These are phyloP conservation scores for Diploscapter pachys DNA, from an alignment of 1,140 invertebrate genomes.

Conservation along the genomic window DNA sequence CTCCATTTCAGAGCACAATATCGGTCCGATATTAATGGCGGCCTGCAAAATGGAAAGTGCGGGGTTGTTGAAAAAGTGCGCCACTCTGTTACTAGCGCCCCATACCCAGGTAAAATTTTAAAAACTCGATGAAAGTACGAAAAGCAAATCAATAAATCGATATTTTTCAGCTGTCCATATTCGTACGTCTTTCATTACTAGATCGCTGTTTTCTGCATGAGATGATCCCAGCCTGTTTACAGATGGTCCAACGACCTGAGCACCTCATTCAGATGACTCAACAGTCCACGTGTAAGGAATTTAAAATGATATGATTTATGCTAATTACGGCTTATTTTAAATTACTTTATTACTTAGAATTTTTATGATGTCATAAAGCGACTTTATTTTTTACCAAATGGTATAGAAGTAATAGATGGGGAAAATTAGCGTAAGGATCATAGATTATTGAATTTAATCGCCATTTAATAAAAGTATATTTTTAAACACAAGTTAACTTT, in stretches of 20 bases:
- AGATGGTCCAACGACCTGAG: conserved; percentile 52
- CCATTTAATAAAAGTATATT: too few relatives aligned
- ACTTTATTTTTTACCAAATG: background rate
- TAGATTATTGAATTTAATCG: conserved; percentile 5
- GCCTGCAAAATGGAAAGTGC: conserved; percentile 59
- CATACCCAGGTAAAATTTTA: conserved; percentile 42
- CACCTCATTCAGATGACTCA: conserved; percentile 57
- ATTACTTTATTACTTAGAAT: conserved; percentile 17
- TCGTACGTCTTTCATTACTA: conserved; percentile 53
- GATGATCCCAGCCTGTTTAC: conserved; percentile 48
- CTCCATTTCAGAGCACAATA: conserved; percentile 48
- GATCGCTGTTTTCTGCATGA: conserved; percentile 57
- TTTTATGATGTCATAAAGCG: background rate
- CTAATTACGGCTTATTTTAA: too few relatives aligned
- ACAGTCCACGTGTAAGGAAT: conserved; percentile 52
- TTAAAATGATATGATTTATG: conserved; percentile 1
- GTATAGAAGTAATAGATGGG: conserved; percentile 1
- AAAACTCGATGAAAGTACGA: background rate
- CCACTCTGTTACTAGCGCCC: conserved; percentile 47
- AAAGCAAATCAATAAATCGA: background rate
- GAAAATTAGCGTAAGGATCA: background rate
- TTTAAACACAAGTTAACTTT: conserved; percentile 4
- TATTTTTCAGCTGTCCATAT: conserved; percentile 49
- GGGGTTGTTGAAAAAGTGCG: conserved; percentile 53
- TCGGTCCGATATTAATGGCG: conserved; percentile 56